Base-by-base conservation (phyloP, 2,797 vertebrate genomes). In the Naso thynnoides region DNA sequence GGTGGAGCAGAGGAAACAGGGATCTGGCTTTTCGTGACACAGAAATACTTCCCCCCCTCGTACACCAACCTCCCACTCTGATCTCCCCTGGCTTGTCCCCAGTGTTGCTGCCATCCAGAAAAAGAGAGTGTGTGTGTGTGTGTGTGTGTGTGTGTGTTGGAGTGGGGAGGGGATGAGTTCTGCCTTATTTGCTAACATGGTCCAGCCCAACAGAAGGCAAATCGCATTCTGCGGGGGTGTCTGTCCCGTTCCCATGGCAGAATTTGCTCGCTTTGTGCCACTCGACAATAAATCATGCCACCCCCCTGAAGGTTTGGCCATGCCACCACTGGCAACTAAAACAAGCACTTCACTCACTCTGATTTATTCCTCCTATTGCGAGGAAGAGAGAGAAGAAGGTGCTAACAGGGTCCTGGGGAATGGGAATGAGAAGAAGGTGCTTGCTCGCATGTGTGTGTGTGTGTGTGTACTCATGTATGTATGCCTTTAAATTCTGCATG, bases 321-420 rank as follows among this genome's bases (percentile, higher is more conserved):
- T 83, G 79, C 86, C 82, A 89, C 79, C 75, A 71, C 86, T 90
- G 88, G 87, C 80, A 91, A 83, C 87, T 88, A 89, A 92, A 92
- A 93, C 90, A 92, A 92, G 88, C 83, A 78, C 90, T 91, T 93
- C 86, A 86, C 86, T 91, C 89, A 83, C 70, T 83, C 82, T 92
- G 86, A 94, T 94, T 93, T 94, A 94, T 94, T 92, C 89, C 70
- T 85, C 80, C 90, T 79, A 82, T 85, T 81, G 77, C 83, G 78
- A 86, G 82, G 71, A 90, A 72, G 72, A 84, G 80, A 76, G 77
- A 87, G 78, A 86, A 90, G 90, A 86, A 90, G 90, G 83, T 90
- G 86, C 88, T 92, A 92, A 93, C 92, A 91, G 89, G 90, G 76
- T 93, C 91, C 86, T 68, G 55, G 78, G 86, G 92, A 89, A 90